These are phyloP conservation scores for Helarctos malayanus DNA, from an alignment of 2,797 vertebrate genomes.

Conservation along the genomic window DNA sequence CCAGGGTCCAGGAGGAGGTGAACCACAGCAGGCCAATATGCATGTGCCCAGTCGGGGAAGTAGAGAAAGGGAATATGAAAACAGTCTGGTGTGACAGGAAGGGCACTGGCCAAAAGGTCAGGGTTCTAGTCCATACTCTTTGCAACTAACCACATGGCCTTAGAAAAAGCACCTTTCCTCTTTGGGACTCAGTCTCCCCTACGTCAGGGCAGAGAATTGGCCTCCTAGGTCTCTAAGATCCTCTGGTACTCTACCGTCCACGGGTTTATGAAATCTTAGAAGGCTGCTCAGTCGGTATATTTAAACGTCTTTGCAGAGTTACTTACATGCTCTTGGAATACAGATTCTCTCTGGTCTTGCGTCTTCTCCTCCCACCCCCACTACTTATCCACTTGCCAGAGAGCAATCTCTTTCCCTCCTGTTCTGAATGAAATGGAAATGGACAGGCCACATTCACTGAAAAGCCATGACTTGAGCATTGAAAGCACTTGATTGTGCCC, in stretches of 20 bases:
- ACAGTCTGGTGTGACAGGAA: neutral
- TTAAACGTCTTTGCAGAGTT: neutral
- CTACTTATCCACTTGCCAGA: slow-evolving; percentile 63
- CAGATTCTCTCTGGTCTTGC: slow-evolving; percentile 30
- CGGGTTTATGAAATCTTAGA: slow-evolving; percentile 4
- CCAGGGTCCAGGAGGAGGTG: neutral
- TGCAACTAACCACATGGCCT: neutral
- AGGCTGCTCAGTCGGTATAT: neutral
- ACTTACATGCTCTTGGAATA: neutral
- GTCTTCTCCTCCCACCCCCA: neutral
- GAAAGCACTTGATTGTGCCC: slow-evolving; percentile 75
- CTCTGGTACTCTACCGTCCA: neutral
- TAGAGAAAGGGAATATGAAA: neutral
- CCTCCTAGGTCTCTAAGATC: neutral
- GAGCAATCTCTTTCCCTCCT: slow-evolving; percentile 35
- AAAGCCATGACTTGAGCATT: slow-evolving; percentile 70
- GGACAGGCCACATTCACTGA: slow-evolving; percentile 14
- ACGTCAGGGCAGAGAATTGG: neutral
- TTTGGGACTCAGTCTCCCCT: slow-evolving; percentile 34
- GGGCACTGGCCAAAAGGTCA: neutral
- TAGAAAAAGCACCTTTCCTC: neutral
- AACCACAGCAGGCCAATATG: neutral
- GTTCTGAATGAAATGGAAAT: slow-evolving; percentile 75
- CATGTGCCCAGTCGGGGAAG: neutral
- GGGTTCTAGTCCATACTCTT: neutral